A percentile compares a stretch with the other conserved stretches of the same genome.
Evolutionary conservation across 2,888 invertebrate species (phyloP).

Genomic region (Spicauda simplicius): DNA sequence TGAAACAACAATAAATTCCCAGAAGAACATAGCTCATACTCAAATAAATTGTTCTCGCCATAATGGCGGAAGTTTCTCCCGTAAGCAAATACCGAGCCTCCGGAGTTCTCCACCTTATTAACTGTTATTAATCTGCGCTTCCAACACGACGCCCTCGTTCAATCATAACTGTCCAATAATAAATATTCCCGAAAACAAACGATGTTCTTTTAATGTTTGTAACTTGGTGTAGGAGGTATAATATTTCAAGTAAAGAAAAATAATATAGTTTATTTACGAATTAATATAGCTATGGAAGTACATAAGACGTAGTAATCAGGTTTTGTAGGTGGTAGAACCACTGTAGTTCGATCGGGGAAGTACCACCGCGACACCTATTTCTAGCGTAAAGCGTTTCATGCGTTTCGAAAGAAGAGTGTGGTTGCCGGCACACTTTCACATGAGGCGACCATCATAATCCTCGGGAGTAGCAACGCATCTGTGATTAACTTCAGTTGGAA

Average conservation of each 20-base stretch:
- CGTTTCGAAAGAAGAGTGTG: too few species aligned
- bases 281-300: too few species aligned
- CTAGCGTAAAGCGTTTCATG: too few species aligned
- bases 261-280: neutral
- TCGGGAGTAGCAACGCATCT: too few species aligned
- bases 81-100: conserved; percentile 23
- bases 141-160: conserved; percentile 17
- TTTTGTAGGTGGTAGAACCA: too few species aligned
- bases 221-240: neutral
- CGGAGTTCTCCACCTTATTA: conserved; percentile 22
- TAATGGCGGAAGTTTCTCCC: conserved; percentile 22
- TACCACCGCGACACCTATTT: too few species aligned
- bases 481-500: too few species aligned
- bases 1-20: conserved; percentile 21
- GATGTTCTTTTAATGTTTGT: conserved; percentile 1
- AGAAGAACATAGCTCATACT: neutral
- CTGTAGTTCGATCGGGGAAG: too few species aligned
- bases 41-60: conserved; percentile 14
- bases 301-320: too few species aligned
- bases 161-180: conserved; percentile 20
- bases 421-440: too few species aligned
- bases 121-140: conserved; percentile 27
- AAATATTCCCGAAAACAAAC: conserved; percentile 17
- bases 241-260: neutral
- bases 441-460: too few species aligned